Evolutionary conservation across 2,113 vertebrate genomes (phyloP), one percentile per base, ranked within the genome.

Genomic region (Anser brachyrhynchus): DNA sequence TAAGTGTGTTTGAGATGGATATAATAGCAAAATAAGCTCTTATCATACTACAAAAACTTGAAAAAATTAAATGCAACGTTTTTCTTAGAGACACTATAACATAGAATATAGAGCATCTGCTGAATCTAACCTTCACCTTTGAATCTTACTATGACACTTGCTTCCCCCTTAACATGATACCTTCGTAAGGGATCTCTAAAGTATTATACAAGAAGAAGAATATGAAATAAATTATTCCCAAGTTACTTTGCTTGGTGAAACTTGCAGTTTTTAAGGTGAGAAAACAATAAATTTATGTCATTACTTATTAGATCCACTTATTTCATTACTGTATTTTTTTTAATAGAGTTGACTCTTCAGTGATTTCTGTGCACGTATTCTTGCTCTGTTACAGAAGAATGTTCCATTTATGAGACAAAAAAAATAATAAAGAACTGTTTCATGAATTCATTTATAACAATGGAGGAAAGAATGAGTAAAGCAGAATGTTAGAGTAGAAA

Each of bases 401-500:
- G 2, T 82, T 93, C 86, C 75, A 91, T 76, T 89, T 87, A 92
- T 87, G 67, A 96, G 89, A 95, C 59, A 94, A 97, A 93, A 95
- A 95, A 87, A 91, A 59, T 23, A 49, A 12, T 22, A 96, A 94
- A 96, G 65, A 96, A 91, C 90, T 89, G 64, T 95, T 97, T 97
- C 94, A 94, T 72, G 59, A 97, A 97, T 86, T 96, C 71, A 93
- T 18, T 92, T 96, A 93, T 90, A 94, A 87, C 96, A 97, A 97
- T 96, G 66, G 82, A 96, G 71, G 88, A 91, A 95, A 95, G 94
- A 98, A 97, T 92, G 96, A 97, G 96, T 77, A 97, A 97, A 97
- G 82, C 80, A 95, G 86, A 93, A 96, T 0, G n/a, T 82, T 87
- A 93, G 51, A 94, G 85, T 16, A 93, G 94, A 94, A 97, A 96